A percentile compares a stretch with the other conserved stretches of the same genome.
phyloP scores from a whole-genome alignment of 2,797 vertebrate species.

The Phoebastria nigripes region DNA sequence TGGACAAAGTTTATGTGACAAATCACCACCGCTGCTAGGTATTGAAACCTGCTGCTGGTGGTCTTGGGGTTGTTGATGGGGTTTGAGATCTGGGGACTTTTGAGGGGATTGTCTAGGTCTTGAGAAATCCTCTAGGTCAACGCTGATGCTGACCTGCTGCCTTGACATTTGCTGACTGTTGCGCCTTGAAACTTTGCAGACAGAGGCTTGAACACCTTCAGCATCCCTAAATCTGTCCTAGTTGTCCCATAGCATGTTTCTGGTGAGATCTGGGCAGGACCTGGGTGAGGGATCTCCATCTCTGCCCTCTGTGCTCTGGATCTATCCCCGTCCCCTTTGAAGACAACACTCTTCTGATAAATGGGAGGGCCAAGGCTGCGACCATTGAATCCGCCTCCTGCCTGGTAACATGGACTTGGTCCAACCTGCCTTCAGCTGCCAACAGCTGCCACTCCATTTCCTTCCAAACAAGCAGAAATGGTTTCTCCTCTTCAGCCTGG shows the following conservation, averaged over 20 bases:
- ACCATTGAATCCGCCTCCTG: neutral
- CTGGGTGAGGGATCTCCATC: neutral
- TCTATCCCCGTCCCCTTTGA: neutral
- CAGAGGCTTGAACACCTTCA: neutral
- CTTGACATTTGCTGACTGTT: neutral
- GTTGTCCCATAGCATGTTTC: rapidly evolving
- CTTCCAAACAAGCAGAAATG: neutral
- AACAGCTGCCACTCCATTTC: neutral
- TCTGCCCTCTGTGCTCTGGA: neutral
- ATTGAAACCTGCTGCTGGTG: neutral
- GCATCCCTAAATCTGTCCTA: neutral
- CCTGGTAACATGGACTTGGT: neutral
- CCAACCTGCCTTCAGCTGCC: neutral
- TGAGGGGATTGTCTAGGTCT: neutral
- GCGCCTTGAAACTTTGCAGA: neutral
- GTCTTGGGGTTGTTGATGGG: rapidly evolving
- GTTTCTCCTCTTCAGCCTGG: neutral
- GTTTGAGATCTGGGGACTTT: neutral
- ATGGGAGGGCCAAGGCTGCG: neutral
- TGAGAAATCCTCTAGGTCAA: neutral
- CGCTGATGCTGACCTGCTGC: neutral
- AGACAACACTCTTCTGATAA: neutral
- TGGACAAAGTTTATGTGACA: neutral
- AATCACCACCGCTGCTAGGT: neutral
- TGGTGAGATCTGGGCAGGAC: neutral